Evolutionary conservation across 1,140 invertebrate species (phyloP), one percentile per base, ranked within the genome.

Genomic region (Euura lappo): DNA sequence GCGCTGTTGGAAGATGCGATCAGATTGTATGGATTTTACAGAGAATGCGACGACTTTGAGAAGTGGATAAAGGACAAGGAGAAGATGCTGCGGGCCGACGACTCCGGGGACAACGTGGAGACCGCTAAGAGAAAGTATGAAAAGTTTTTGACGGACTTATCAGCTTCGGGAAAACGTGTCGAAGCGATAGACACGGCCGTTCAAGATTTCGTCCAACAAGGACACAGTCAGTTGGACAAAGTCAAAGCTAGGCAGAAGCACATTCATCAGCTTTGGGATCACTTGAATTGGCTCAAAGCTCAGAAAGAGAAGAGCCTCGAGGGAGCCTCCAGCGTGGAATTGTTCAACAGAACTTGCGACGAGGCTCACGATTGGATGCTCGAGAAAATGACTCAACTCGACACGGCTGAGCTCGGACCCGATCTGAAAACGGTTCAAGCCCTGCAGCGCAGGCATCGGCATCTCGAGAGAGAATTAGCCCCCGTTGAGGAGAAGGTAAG

Each of bases 41-140:
- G 94, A n/a, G 97, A 99, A 83, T 99, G 98, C 88, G 97, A 99
- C 82, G 97, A 98, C 84, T 98, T 99, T 85, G 97, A 99, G 86
- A 93, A 94, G 76, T 99, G 98, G 98, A 98, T 99, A 81, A 94
- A 94, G 79, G 97, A 99, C 72, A 99, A 98, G 83, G 96, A 98
- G 85, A 94, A 95, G 80, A 91, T 98, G 86, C 88, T 99, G 43
- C 89, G 93, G 65, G 91, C 93, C 8, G 95, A 97, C 72, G 97
- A 98, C 77, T 91, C 92, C 10, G 90, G 92, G 11, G 96, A 97
- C 75, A 96, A 94, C 79, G 96, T 99, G n/a, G 96, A 98, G 80
- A 96, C 93, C 42, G 96, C 97, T 13, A 97, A 96, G 84, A 92
- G 96, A 80, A 98, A 98, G 87, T 99, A 98, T 86, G 96, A 98